Conservation (phyloP, 2,888 invertebrate genomes). For the Leptogaster cylindrica region DNA sequence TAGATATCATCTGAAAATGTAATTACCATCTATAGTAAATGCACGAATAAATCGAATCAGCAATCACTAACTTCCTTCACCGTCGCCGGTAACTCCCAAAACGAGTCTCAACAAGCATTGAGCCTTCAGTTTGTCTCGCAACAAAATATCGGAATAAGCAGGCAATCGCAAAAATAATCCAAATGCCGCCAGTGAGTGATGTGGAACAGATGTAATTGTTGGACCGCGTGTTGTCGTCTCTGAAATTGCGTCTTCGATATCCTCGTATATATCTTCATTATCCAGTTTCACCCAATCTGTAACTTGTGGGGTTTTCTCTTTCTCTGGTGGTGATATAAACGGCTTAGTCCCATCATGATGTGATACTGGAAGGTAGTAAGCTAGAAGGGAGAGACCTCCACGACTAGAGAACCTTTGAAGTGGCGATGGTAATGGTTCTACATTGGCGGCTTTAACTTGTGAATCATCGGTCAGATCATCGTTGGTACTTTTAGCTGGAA, state of each 20-base stretch:
- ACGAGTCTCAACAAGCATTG: slow-evolving; percentile 85
- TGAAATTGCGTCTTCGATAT: slow-evolving; percentile 66
- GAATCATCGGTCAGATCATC: slow-evolving; percentile 51
- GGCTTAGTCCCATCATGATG: slow-evolving; percentile 80
- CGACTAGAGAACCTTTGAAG: slow-evolving; percentile 86
- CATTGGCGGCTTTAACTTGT: slow-evolving; percentile 56
- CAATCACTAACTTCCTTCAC: slow-evolving; percentile 76
- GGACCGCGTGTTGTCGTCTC: slow-evolving; percentile 64
- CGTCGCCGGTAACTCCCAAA: slow-evolving; percentile 89
- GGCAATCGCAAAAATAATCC: slow-evolving; percentile 87
- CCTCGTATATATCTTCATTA: slow-evolving; percentile 69
- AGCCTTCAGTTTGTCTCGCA: slow-evolving; percentile 83
- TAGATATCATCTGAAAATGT: slow-evolving; percentile 70
- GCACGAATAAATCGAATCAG: neutral
- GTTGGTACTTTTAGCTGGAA: slow-evolving; percentile 48
- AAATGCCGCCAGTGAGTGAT: slow-evolving; percentile 90
- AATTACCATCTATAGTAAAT: slow-evolving; percentile 14
- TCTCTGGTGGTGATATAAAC: slow-evolving; percentile 61
- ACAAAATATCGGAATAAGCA: slow-evolving; percentile 87
- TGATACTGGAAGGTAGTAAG: slow-evolving; percentile 86
- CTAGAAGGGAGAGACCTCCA: slow-evolving; percentile 87
- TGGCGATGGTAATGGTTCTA: slow-evolving; percentile 63
- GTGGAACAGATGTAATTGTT: slow-evolving; percentile 74
- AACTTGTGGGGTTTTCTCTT: slow-evolving; percentile 60
- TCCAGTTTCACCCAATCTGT: slow-evolving; percentile 64